Evolutionary conservation across 2,888 invertebrate genomes (phyloP), one percentile per base, ranked within the genome.

Genomic region (Chymomyza fuscimana): DNA sequence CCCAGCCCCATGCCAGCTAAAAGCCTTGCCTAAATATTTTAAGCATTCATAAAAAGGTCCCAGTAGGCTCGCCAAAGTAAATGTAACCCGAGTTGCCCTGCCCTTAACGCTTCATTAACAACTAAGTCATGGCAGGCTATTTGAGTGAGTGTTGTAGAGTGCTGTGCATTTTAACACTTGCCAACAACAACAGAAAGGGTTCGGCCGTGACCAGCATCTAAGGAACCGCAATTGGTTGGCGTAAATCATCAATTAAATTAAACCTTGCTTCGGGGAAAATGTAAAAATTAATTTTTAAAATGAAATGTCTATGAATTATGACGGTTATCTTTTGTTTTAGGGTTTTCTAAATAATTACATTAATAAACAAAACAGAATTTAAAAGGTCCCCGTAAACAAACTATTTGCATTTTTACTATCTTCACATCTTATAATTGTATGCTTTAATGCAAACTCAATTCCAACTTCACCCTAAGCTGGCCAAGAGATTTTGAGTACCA

Each of bases 161-260:
- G 58, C 61, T 46, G 62, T 63, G 67, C 75, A 70, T 81, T 72
- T 81, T 80, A 80, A 80, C 78, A 73, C 76, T 83, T 73, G 63
- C 64, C 70, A 59, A 62, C 66, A 79, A 70, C 82, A 66, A 66
- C 60, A 77, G 82, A 73, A 73, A 75, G 81, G 80, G 78, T 74
- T 64, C 62, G 69, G 69, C 50, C 76, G 72, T 74, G 82, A 77
- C 76, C 70, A 63, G 61, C 40, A 46, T 10, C 40, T 46, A 46
- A 46, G 40, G 12, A 46, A 46, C 40, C 40, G 40, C 40, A 46
- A 12, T 46, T 46, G 40, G 63, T n/a, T 50, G 58, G 63, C 74
- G 79, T 75, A 84, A 87, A 82, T 79, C 82, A 86, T 82, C 87
- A 86, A 84, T 84, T 84, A 86, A 86, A 80, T 86, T 74, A 84